Evolutionary conservation across 1,140 invertebrate species (phyloP).

Genomic region (roundworm (Caenorhabditis elegans)): WBcel235 BX284602.5:13997001-13997500

Average conservation of each 20-base stretch:
- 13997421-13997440: background rate
- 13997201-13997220: background rate
- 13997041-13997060: background rate
- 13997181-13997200: background rate
- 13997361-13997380: background rate
- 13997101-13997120: background rate
- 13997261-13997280: conserved; percentile 3
- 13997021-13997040: background rate
- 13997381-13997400: background rate
- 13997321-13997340: background rate
- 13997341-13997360: background rate
- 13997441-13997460: background rate
- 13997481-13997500: background rate
- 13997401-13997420: background rate
- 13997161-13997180: no score
- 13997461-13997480: background rate
- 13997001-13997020: background rate
- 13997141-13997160: background rate
- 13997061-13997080: background rate
- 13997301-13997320: background rate
- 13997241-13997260: background rate
- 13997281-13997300: background rate
- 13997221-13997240: background rate
- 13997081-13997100: background rate
- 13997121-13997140: background rate